Percentiles rank a stretch among this genome's conserved stretches.
phyloP scores from a whole-genome alignment of 2,797 vertebrate species.

The Caiman crocodilus region DNA sequence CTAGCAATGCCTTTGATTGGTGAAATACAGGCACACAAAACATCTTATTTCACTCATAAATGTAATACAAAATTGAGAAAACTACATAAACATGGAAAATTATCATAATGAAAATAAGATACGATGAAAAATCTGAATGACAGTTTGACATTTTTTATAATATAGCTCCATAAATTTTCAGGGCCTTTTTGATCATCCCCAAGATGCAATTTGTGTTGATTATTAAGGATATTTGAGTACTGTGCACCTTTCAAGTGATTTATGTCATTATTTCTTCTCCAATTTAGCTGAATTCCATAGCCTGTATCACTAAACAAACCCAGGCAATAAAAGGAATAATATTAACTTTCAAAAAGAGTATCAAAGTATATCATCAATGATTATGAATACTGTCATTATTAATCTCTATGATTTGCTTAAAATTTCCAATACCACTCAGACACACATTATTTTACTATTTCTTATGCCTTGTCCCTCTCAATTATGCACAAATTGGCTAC shows the following conservation, averaged over 20 bases:
- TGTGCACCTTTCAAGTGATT: background rate
- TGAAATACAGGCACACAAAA: background rate
- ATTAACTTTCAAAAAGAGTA: background rate
- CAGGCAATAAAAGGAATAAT: background rate
- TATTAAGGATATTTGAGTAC: background rate
- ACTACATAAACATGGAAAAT: background rate
- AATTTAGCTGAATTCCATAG: background rate
- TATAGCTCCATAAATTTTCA: background rate
- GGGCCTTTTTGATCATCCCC: background rate
- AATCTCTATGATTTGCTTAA: background rate
- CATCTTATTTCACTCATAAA: background rate
- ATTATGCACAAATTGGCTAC: background rate
- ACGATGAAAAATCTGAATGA: background rate
- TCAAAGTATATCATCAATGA: background rate
- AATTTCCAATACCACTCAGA: background rate
- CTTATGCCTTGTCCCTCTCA: background rate
- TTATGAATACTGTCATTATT: background rate
- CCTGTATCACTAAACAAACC: rapidly evolving
- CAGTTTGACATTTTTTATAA: background rate
- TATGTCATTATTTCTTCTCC: background rate
- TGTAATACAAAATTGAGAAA: background rate
- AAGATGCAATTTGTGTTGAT: background rate
- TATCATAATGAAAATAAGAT: too few relatives aligned
- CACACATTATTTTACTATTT: background rate
- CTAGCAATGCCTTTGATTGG: background rate